Evolutionary conservation across 2,797 vertebrate genomes (phyloP).

Genomic region (Leucoraja ocellata): DNA sequence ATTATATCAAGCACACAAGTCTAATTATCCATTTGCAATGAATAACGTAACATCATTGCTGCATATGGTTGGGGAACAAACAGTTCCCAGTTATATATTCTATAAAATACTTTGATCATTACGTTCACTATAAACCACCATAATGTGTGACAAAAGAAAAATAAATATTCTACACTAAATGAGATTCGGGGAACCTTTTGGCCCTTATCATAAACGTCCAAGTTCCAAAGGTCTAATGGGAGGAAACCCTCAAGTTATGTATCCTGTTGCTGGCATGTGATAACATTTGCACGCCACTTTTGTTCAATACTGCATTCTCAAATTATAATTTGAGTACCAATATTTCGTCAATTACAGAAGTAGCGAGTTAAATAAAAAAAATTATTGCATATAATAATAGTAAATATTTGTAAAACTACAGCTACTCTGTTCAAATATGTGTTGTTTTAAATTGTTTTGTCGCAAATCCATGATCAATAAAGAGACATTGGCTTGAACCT

Average conservation of each 20-base stretch:
- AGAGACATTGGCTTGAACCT: not conserved
- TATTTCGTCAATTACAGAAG: not conserved
- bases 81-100: not conserved
- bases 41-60: not conserved
- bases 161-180: not conserved
- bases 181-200: not conserved
- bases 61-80: not conserved
- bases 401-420: not conserved
- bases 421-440: not conserved
- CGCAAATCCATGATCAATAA: conserved; percentile 5
- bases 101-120: not conserved
- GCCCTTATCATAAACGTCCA: not conserved
- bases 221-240: not conserved
- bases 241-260: conserved; percentile 10
- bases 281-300: not conserved
- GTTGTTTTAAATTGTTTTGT: conserved; percentile 5
- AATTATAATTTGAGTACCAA: not conserved
- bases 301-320: not conserved
- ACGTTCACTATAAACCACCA: not conserved
- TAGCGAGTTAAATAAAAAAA: conserved; percentile 2
- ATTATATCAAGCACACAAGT: not conserved
- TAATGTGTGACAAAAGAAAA: not conserved
- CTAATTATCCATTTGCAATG: not conserved
- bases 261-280: not conserved
- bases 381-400: not conserved